Conservation (phyloP, 2,888 invertebrate species). For the Tetheella fluctuosa region DNA sequence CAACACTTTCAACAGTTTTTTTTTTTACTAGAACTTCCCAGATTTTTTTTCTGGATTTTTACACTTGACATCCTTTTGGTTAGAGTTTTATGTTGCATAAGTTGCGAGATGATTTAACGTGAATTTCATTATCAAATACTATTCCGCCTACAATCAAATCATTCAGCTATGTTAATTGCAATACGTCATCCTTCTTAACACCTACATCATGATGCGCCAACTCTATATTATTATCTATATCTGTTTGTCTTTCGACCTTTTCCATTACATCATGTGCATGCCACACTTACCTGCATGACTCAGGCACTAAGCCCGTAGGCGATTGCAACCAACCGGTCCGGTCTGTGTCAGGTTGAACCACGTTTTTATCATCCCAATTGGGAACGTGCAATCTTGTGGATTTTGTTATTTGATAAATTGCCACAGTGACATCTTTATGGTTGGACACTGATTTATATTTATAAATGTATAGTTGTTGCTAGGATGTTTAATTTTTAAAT, state of each 20-base stretch:
- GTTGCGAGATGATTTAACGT: not conserved
- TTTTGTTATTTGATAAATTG: slow-evolving; percentile 24
- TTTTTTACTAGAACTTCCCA: not conserved
- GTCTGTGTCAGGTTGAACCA: slow-evolving; percentile 19
- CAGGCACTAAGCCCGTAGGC: slow-evolving; percentile 35
- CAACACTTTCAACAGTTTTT: not conserved
- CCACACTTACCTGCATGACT: slow-evolving; percentile 44
- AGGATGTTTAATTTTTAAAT: not conserved
- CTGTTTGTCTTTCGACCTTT: slow-evolving; percentile 27
- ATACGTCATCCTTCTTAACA: slow-evolving; percentile 6
- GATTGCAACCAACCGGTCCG: slow-evolving; percentile 40
- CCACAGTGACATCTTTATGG: slow-evolving; percentile 13
- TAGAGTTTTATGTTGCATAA: too few relatives aligned
- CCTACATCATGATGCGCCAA: slow-evolving; percentile 10
- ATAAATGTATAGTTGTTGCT: not conserved
- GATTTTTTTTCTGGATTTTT: not conserved
- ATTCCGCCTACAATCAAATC: slow-evolving; percentile 2
- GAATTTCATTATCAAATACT: not conserved
- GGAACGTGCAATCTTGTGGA: slow-evolving; percentile 27
- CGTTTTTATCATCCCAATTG: slow-evolving; percentile 32
- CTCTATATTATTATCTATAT: slow-evolving; percentile 11
- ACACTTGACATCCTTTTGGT: not conserved
- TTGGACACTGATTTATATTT: not conserved
- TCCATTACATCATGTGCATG: slow-evolving; percentile 43
- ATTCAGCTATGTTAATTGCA: not conserved